Evolutionary conservation across 1,140 invertebrate genomes (phyloP), one percentile per base, ranked within the genome.

Genomic region (Rhizoglyphus robini): DNA sequence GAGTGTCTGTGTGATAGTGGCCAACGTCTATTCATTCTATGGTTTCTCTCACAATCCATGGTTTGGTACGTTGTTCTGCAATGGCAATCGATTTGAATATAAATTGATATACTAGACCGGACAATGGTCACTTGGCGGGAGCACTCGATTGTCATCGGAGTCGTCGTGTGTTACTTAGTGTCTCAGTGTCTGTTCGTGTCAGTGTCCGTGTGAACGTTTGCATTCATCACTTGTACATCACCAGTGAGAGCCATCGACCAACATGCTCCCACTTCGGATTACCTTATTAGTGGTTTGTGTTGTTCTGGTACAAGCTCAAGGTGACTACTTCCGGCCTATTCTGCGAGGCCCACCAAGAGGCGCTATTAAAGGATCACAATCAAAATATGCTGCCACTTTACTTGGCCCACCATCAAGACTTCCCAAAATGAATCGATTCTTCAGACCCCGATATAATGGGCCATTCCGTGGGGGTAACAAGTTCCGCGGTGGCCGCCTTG

Each of bases 351-450:
- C 8, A 41, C 8, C 36, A 8, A 5, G 51, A 54, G 20, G 8
- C 15, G 8, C 8, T 11, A 5, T 11, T 32, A 54, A 54, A 54
- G 15, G 15, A 46, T 27, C 51, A 32, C 23, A 27, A 32, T 32
- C 51, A 54, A 54, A 54, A 32, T 54, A 54, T 32, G 51, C 51
- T 8, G 51, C 51, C 15, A 54, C 51, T 15, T 11, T 54, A 23
- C 51, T 54, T 32, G 23, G 8, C 51, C 8, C 51, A 32, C 51
- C 36, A 18, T 11, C 8, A 41, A 8, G 36, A 11, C 18, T 11
- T 18, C 36, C 51, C 8, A 54, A 54, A 23, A 27, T 54, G 51
- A 54, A 54, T 32, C 51, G 51, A 27, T 54, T 8, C 23, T 20
- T 11, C 8, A 8, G 51, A 8, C 51, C 51, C n/a, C n/a, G n/a